Percentiles rank a stretch among this genome's conserved stretches.
phyloP scores from a whole-genome alignment of 2,888 invertebrate genomes.

The Trissolcus brochymenae region DNA sequence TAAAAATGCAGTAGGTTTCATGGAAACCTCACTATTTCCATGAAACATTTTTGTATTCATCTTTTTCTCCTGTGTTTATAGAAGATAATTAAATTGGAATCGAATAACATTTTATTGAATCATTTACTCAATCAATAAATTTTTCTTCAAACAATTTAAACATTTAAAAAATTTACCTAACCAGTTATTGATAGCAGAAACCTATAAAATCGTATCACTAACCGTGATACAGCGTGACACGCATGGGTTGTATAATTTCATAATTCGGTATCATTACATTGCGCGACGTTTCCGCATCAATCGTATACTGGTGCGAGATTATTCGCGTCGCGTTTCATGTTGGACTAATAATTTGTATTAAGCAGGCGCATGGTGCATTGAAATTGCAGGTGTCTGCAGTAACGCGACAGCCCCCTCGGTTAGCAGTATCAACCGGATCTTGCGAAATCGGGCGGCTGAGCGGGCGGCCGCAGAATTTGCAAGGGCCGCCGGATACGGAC shows the following conservation, averaged over 20 bases:
- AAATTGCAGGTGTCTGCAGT: conserved; percentile 90
- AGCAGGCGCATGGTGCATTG: conserved; percentile 10
- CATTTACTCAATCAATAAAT: no score
- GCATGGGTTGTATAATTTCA: conserved; percentile 23
- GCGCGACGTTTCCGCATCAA: conserved; percentile 29
- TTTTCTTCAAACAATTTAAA: no score
- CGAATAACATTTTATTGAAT: no score
- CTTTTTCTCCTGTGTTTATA: no score
- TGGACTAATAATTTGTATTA: conserved; percentile 22
- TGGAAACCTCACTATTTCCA: no score
- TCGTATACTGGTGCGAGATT: conserved; percentile 13
- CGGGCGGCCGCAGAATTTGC: conserved; percentile 97
- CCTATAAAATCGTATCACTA: neutral
- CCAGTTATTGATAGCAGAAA: conserved; percentile 15
- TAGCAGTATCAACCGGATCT: conserved; percentile 96
- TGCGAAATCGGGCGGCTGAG: conserved; percentile 96
- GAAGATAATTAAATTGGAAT: no score
- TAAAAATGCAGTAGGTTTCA: no score
- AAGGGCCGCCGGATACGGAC: conserved; percentile 91
- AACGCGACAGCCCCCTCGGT: conserved; percentile 97
- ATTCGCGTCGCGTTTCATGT: conserved; percentile 12
- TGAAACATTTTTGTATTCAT: no score
- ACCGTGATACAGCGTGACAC: conserved; percentile 16
- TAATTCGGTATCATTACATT: conserved; percentile 28
- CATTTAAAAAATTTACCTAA: no score